Evolutionary conservation across 2,888 invertebrate genomes (phyloP), one percentile per base, ranked within the genome.

Genomic region (Ochlodes sylvanus): DNA sequence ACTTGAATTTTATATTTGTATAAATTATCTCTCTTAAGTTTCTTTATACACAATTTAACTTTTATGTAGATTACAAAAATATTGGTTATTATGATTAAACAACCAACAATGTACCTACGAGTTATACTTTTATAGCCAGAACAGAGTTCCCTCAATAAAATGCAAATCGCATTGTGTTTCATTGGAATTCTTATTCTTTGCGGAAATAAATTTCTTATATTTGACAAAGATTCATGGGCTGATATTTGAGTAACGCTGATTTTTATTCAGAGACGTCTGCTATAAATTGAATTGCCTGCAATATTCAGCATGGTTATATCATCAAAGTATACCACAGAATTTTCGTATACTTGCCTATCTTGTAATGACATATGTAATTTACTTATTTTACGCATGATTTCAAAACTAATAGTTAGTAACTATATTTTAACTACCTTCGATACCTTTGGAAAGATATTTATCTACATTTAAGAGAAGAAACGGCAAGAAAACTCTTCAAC

Each of bases 121-220:
- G 14, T 60, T 12, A 19, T 19, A 52, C 14, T 66, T 60, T 42
- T 44, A 66, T 19, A 21, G 14, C 44, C 34, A 6, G 34, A 19
- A 34, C 54, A 32, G 55, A 55, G 54, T 61, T 67, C 42, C 44
- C 66, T 61, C 54, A 55, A 67, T 67, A 67, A 67, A 67, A 67
- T 61, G 66, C 61, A 67, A 67, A 67, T 67, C 60, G 19, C 34
- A 67, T 67, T 61, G 60, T 67, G 55, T 55, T 67, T 67, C 55
- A 67, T 67, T 60, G 66, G 61, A 67, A 67, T 67, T 61, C 66
- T 67, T 67, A 61, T 67, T 67, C 61, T 61, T 58, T 44, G 44
- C 66, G 60, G 60, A 55, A 62, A 67, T 67, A 67, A 67, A 67
- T 67, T 67, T 67, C 67, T 67, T 67, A 67, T 61, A 55, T 62